Evolutionary conservation across 2,113 vertebrate species (phyloP), one percentile per base, ranked within the genome.

Genomic region (Actenoides hombroni): DNA sequence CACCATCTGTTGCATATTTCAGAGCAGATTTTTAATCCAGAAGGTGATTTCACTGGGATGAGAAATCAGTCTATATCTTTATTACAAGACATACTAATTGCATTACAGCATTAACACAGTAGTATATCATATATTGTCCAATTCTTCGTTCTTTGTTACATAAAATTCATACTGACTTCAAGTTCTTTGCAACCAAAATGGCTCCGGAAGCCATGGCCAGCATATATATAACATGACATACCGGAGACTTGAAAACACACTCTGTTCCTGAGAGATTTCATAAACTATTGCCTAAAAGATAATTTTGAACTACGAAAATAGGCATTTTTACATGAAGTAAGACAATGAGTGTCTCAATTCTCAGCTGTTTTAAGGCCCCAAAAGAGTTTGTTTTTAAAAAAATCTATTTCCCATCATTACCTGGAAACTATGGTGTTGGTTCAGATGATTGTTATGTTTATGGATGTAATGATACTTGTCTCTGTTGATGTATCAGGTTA

Each of bases 1-100:
- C 16, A 29, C 74, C 89, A 95, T 92, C 91, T 95, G 95, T 68
- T 95, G 33, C 15, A 37, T 84, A 79, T 71, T 83, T 81, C 6
- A 57, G 25, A 86, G 33, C 83, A 93, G 33, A 10, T 90, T 96
- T 96, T 88, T 71, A 90, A 81, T 93, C 42, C 83, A 94, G 83
- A 90, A 90, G 54, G 54, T 65, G n/a, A 51, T 77, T 90, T 95
- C 68, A 74, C 35, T 51, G 31, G 8, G 25, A 37, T 54, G 18
- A 83, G 26, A 85, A 70, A 87, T 57, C 24, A 83, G 16, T 40
- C 31, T 70, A 10, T 59, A 70, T 42, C 39, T 86, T 90, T 88
- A 67, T 77, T 95, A 85, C 14, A 25, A 11, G 11, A 17, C 7
- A 31, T 53, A 88, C 70, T 70, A 81, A 81, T 75, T 74, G 6